phyloP scores from a whole-genome alignment of 2,113 vertebrate species.

The Setophaga petechia region DNA sequence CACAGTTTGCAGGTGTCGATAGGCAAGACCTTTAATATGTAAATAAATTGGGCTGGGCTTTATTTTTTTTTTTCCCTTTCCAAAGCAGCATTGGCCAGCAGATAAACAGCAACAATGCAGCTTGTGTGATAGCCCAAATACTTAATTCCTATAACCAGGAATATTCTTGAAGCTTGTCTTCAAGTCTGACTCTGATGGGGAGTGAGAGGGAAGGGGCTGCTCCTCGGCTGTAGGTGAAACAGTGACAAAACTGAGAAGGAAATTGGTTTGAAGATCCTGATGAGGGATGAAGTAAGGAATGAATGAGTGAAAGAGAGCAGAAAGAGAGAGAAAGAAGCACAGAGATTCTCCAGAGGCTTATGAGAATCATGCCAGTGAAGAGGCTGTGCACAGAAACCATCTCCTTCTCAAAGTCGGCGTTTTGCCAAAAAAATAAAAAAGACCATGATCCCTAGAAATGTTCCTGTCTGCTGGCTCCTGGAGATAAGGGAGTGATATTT shows the following conservation, averaged over 20 bases:
- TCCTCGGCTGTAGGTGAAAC: not conserved
- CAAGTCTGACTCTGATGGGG: not conserved
- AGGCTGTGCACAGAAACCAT: conserved; percentile 8
- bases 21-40: conserved; percentile 38
- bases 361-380: not conserved
- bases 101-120: conserved; percentile 46
- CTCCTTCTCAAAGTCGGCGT: conserved; percentile 56
- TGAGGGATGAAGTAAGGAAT: not conserved
- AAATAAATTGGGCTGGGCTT: conserved; percentile 49
- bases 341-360: conserved; percentile 8
- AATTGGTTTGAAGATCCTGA: not conserved
- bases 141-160: conserved; percentile 31
- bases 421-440: conserved; percentile 61
- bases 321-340: not conserved
- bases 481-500: conserved; percentile 85
- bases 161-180: conserved; percentile 26
- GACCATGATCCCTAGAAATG: conserved; percentile 69
- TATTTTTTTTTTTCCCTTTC: not conserved
- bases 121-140: not conserved
- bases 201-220: not conserved
- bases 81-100: conserved; percentile 46
- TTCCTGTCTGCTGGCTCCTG: conserved; percentile 76
- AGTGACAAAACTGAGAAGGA: not conserved
- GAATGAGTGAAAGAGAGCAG: conserved; percentile 6
- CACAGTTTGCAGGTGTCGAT: conserved; percentile 70